A percentile compares a stretch with the other conserved stretches of the same genome.
These are phyloP conservation scores for Hydractinia symbiolongicarpus DNA, from an alignment of 30 jellyfish, hydroid and myxozoan species.

Conservation along the genomic window DNA sequence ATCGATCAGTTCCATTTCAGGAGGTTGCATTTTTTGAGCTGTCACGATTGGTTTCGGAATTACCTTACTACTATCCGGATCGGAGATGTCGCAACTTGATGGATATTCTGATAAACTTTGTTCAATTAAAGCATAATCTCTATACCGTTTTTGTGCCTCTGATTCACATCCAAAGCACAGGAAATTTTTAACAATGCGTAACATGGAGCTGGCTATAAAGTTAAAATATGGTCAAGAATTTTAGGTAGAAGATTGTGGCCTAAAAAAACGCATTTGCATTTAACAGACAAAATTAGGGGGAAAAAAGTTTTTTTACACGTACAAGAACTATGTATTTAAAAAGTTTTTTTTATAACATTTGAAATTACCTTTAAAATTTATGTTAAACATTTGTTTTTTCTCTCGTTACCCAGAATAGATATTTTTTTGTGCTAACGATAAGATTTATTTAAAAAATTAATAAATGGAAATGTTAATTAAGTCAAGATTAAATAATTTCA, in stretches of 20 bases:
- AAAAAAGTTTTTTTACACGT: too few relatives aligned
- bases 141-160: conserved; percentile 24
- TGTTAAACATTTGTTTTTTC: too few relatives aligned
- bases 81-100: conserved; percentile 58
- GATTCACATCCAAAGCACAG: conserved; percentile 37
- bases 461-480: too few relatives aligned
- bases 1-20: conserved; percentile 20
- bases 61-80: conserved; percentile 22
- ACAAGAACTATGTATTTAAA: too few relatives aligned
- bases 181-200: conserved; percentile 42
- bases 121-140: conserved; percentile 51
- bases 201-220: conserved; percentile 42
- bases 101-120: conserved; percentile 33
- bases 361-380: too few relatives aligned
- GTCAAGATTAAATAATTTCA: too few relatives aligned
- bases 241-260: background rate
- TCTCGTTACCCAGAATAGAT: too few relatives aligned
- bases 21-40: conserved; percentile 59
- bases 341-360: too few relatives aligned
- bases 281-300: too few relatives aligned
- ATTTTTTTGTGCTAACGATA: too few relatives aligned
- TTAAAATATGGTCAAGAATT: background rate
- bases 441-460: too few relatives aligned
- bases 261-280: too few relatives aligned
- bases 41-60: conserved; percentile 54